These are phyloP conservation scores for Buphagus erythrorhynchus DNA, from an alignment of 2,797 vertebrate species.

Conservation along the genomic window DNA sequence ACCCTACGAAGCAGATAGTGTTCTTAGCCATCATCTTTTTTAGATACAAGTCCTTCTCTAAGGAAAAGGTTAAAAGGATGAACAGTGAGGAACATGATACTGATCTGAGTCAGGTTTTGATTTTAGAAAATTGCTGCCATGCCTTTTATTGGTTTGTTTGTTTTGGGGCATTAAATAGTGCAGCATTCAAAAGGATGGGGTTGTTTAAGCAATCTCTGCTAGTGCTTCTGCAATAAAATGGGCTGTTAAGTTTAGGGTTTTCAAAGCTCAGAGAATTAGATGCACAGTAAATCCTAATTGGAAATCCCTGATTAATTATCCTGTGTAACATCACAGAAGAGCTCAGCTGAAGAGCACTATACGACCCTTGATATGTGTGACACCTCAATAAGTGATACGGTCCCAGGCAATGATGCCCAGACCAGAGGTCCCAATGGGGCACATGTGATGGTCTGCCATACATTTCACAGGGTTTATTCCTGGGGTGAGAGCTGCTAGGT, in stretches of 20 bases:
- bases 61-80: neutral
- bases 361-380: neutral
- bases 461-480: neutral
- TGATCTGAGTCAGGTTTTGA: neutral
- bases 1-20: neutral
- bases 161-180: neutral
- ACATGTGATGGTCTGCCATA: accelerated
- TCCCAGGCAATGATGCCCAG: neutral
- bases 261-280: neutral
- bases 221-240: neutral
- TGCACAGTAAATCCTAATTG: neutral
- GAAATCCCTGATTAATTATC: neutral
- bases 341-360: neutral
- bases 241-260: neutral
- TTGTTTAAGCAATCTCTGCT: neutral
- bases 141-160: neutral
- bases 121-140: neutral
- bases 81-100: neutral
- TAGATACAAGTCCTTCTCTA: neutral
- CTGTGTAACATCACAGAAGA: neutral
- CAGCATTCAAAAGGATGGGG: neutral
- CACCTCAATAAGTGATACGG: neutral
- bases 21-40: neutral
- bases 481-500: neutral
- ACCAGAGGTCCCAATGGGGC: neutral